A percentile compares a stretch with the other conserved stretches of the same genome.
These are phyloP conservation scores for Seriola dumerili DNA, from an alignment of 2,113 vertebrate genomes.

Conservation along the genomic window DNA sequence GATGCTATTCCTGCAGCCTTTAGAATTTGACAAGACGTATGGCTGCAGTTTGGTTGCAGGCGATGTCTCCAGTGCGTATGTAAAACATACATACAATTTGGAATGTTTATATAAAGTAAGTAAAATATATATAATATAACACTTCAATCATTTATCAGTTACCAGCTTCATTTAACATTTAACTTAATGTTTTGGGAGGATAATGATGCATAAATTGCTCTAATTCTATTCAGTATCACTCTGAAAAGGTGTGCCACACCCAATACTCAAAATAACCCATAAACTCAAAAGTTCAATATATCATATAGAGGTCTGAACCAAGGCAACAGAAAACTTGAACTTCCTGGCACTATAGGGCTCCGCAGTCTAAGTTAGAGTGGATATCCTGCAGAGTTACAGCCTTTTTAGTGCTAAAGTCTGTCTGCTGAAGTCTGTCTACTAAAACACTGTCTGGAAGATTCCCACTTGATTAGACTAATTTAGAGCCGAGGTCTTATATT, in stretches of 20 bases:
- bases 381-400: neutral
- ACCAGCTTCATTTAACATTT: neutral
- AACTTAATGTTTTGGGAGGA: neutral
- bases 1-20: constrained; percentile 5
- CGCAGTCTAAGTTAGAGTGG: neutral
- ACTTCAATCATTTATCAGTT: neutral
- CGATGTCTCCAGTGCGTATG: neutral
- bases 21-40: neutral
- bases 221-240: neutral
- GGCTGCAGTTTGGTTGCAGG: neutral
- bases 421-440: neutral
- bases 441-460: neutral
- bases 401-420: neutral
- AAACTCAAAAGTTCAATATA: too few relatives aligned
- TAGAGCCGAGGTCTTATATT: neutral
- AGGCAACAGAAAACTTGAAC: neutral
- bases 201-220: neutral
- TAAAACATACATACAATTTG: neutral
- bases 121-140: too few relatives aligned
- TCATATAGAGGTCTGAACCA: neutral
- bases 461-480: neutral
- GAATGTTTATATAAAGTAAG: too few relatives aligned
- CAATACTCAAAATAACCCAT: too few relatives aligned
- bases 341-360: neutral
- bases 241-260: too few relatives aligned